A percentile compares a stretch with the other conserved stretches of the same genome.
Evolutionary conservation across 2,888 invertebrate genomes (phyloP).

Genomic region (Phania funesta): DNA sequence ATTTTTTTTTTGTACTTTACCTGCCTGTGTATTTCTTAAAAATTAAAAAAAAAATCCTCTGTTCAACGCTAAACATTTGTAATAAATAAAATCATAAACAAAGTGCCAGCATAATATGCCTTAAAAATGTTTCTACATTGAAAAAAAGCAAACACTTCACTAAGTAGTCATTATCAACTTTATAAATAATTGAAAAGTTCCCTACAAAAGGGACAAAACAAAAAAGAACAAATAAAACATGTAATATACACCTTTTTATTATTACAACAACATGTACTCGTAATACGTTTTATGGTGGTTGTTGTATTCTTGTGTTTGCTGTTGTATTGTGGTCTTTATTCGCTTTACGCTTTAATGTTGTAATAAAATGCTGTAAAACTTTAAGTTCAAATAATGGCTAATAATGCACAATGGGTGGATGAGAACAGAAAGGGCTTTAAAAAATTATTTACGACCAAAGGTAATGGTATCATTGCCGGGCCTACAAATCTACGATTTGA

Average conservation of each 20-base stretch:
- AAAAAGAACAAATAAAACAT: slow-evolving; percentile 42
- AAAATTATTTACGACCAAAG: not conserved
- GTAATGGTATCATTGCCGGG: too few species aligned
- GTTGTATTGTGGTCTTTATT: slow-evolving; percentile 43
- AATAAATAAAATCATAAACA: slow-evolving; percentile 47
- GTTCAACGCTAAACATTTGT: slow-evolving; percentile 9
- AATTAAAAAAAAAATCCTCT: not conserved
- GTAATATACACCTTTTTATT: slow-evolving; percentile 36
- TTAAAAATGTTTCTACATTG: slow-evolving; percentile 53
- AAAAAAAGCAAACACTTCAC: slow-evolving; percentile 50
- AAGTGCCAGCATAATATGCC: slow-evolving; percentile 43
- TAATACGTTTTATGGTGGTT: not conserved
- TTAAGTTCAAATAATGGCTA: slow-evolving; percentile 1
- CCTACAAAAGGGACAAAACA: slow-evolving; percentile 1
- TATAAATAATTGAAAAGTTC: slow-evolving; percentile 51
- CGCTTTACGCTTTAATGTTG: slow-evolving; percentile 48
- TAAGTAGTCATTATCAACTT: slow-evolving; percentile 57
- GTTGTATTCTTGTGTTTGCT: slow-evolving; percentile 3
- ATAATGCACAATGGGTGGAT: not conserved
- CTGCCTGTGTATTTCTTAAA: not conserved
- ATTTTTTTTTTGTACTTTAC: slow-evolving; percentile 2
- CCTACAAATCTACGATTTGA: too few species aligned
- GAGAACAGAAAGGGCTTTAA: not conserved
- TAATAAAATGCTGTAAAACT: slow-evolving; percentile 42
- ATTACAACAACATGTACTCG: slow-evolving; percentile 34